These are phyloP conservation scores for Dallia pectoralis DNA, from an alignment of 2,797 vertebrate genomes.

Conservation along the genomic window DNA sequence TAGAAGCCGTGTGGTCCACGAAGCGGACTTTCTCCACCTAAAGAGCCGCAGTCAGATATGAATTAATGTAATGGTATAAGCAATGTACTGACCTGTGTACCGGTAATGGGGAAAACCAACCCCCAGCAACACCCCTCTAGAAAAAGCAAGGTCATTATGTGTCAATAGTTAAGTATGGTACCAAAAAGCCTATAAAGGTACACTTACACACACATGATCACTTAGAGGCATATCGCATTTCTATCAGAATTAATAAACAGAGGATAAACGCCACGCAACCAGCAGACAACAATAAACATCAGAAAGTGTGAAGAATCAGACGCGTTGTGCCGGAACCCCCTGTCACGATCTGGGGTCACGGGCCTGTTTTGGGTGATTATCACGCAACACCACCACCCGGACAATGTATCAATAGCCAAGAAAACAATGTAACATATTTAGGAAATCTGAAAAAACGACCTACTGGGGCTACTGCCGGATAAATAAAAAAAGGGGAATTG, in stretches of 20 bases:
- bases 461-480: neutral
- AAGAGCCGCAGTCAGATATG: neutral
- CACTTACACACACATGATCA: neutral
- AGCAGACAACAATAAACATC: neutral
- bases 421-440: neutral
- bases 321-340: neutral
- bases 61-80: neutral
- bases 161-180: neutral
- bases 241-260: neutral
- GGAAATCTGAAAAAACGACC: neutral
- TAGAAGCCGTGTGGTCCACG: constrained; percentile 82
- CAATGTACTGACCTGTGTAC: neutral
- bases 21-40: constrained; percentile 92
- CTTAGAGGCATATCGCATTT: neutral
- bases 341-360: neutral
- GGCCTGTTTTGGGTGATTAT: neutral
- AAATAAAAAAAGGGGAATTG: neutral
- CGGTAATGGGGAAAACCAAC: neutral
- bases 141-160: neutral
- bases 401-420: neutral
- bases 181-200: too few species aligned
- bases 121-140: neutral
- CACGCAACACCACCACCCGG: neutral
- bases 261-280: neutral
- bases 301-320: neutral